These are phyloP conservation scores for Globodera rostochiensis DNA, from an alignment of 1,140 invertebrate genomes.

Conservation along the genomic window DNA sequence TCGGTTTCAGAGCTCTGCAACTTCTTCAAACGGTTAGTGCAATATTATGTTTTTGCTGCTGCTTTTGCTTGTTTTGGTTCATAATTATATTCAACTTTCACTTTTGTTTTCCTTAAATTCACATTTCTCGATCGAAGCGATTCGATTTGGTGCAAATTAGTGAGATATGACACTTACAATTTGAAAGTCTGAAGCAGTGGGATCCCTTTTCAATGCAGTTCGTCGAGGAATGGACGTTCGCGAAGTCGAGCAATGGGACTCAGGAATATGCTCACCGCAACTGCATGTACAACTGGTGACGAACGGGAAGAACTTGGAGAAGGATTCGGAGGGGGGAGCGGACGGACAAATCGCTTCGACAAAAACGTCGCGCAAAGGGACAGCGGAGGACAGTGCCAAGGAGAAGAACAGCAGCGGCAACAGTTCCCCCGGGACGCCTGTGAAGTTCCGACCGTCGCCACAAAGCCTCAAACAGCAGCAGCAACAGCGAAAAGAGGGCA, in stretches of 20 bases:
- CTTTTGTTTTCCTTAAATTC: background rate
- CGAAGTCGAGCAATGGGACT: background rate
- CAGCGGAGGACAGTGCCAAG: background rate
- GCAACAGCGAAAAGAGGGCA: background rate
- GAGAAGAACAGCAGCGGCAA: background rate
- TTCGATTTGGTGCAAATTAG: background rate
- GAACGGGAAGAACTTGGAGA: background rate
- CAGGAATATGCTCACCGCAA: background rate
- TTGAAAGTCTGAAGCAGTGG: background rate
- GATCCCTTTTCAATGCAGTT: background rate
- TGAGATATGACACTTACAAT: no score
- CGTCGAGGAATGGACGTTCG: background rate
- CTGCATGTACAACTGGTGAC: background rate
- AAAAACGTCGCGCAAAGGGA: background rate
- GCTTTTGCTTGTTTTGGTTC: background rate
- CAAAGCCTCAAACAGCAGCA: constrained; percentile 14
- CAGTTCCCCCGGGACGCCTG: background rate
- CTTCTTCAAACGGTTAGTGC: constrained; percentile 15
- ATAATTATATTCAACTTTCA: background rate
- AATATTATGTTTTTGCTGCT: background rate
- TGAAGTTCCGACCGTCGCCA: constrained; percentile 4
- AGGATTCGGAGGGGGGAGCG: background rate
- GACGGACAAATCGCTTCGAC: background rate
- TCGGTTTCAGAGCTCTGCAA: constrained; percentile 13
- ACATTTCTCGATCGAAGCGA: background rate